These are phyloP conservation scores for Gryllus bimaculatus DNA, from an alignment of 1,140 invertebrate species.

Conservation along the genomic window DNA sequence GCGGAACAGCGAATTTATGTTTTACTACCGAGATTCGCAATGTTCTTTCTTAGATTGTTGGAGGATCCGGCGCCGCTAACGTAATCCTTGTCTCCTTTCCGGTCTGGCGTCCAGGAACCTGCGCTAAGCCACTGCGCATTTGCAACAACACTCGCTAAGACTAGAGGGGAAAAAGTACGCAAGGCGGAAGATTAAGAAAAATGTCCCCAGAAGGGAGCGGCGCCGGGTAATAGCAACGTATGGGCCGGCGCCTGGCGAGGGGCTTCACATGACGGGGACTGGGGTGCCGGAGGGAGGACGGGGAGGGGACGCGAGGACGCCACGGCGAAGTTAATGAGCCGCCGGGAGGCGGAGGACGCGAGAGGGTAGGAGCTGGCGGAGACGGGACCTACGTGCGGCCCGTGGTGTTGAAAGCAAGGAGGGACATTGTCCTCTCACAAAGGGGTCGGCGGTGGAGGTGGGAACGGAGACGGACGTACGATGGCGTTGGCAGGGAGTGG, in stretches of 20 bases:
- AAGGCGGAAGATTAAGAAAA: not conserved
- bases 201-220: not conserved
- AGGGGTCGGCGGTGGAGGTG: not conserved
- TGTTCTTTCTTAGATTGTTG: not conserved
- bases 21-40: not conserved
- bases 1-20: not conserved
- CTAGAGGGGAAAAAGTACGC: not conserved
- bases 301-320: not conserved
- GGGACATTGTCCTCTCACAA: not conserved
- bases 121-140: not conserved
- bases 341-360: not conserved
- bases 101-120: not conserved
- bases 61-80: not conserved
- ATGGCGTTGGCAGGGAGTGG: too few species aligned
- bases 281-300: not conserved
- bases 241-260: not conserved
- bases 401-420: not conserved
- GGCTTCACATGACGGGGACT: not conserved
- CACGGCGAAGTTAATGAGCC: not conserved
- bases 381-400: not conserved
- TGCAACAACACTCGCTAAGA: not conserved
- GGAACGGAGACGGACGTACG: not conserved
- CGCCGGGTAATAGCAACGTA: not conserved
- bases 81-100: not conserved
- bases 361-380: not conserved